Conservation (phyloP, 2,888 invertebrate species). For the Acrobasis suavella region DNA sequence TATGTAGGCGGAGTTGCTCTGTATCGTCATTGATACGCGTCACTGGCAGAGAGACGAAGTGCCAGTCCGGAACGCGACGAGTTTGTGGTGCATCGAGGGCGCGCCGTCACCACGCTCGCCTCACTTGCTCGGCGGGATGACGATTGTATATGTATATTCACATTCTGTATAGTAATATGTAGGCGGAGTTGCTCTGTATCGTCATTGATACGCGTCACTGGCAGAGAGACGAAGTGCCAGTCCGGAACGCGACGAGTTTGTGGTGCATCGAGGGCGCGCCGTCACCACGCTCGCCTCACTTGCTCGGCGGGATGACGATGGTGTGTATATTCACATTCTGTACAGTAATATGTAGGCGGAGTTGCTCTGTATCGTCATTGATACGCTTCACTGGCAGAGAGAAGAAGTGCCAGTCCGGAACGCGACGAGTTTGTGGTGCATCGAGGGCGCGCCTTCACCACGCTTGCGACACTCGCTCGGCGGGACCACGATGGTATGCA, state of each 20-base stretch:
- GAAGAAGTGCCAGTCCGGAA: too few relatives aligned
- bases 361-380: too few relatives aligned
- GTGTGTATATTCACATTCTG: slow-evolving; percentile 27
- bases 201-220: slow-evolving; percentile 37
- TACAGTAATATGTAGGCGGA: too few relatives aligned
- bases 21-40: slow-evolving; percentile 37
- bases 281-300: slow-evolving; percentile 88
- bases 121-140: slow-evolving; percentile 74
- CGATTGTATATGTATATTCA: slow-evolving; percentile 36
- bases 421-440: too few relatives aligned
- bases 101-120: slow-evolving; percentile 88
- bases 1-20: slow-evolving; percentile 47
- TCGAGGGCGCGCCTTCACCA: too few relatives aligned
- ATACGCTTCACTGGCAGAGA: too few relatives aligned
- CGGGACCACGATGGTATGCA: too few relatives aligned
- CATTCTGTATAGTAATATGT: too few relatives aligned
- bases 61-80: slow-evolving; percentile 83
- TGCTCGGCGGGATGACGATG: slow-evolving; percentile 56
- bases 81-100: slow-evolving; percentile 91
- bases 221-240: slow-evolving; percentile 63
- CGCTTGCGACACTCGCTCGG: too few relatives aligned
- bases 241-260: slow-evolving; percentile 86
- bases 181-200: slow-evolving; percentile 46
- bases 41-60: slow-evolving; percentile 57
- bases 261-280: slow-evolving; percentile 90